Base-by-base conservation (phyloP, 2,888 invertebrate species). In the Siphlonurus alternatus region DNA sequence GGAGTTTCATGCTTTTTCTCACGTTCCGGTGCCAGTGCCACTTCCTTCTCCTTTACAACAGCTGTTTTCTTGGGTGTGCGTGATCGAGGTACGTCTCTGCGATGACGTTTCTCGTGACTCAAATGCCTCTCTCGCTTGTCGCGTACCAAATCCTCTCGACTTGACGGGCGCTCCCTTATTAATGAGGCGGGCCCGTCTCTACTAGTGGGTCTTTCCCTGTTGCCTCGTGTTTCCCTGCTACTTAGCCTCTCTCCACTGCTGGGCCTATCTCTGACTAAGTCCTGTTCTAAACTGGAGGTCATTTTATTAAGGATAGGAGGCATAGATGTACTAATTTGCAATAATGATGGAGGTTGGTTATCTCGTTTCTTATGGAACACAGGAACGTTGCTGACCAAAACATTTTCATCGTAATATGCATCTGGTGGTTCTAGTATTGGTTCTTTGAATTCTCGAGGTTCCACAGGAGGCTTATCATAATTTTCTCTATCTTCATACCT, bases 1-100 rank as follows among this genome's bases (percentile, higher is more conserved):
- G n/a, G n/a, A n/a, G n/a, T n/a, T n/a, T 71, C 68, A 66, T 71
- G 70, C 67, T 72, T 73, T 67, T 72, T 71, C 66, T 73, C 69
- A 66, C 70, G 68, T 64, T 66, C 64, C 23, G n/a, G n/a, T n/a
- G n/a, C n/a, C n/a, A n/a, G n/a, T n/a, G n/a, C n/a, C n/a, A n/a
- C n/a, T n/a, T n/a, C n/a, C n/a, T n/a, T n/a, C 78, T 78, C 71
- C 78, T 78, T 60, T 68, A 71, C 67, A n/a, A n/a, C n/a, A n/a
- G n/a, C n/a, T n/a, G n/a, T n/a, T n/a, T 68, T 67, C 70, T 68
- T 2, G 64, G 66, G 22, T 19, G 23, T 3, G 60, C 3, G 22
- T 2, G 15, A 10, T 60, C 60, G 19, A 18, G 19, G 38, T 7
- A 15, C 5, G 7, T 38, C 38, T 38, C 15, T 60, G 22, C 22